These are phyloP conservation scores for Psophia crepitans DNA, from an alignment of 2,113 vertebrate genomes.

Conservation along the genomic window DNA sequence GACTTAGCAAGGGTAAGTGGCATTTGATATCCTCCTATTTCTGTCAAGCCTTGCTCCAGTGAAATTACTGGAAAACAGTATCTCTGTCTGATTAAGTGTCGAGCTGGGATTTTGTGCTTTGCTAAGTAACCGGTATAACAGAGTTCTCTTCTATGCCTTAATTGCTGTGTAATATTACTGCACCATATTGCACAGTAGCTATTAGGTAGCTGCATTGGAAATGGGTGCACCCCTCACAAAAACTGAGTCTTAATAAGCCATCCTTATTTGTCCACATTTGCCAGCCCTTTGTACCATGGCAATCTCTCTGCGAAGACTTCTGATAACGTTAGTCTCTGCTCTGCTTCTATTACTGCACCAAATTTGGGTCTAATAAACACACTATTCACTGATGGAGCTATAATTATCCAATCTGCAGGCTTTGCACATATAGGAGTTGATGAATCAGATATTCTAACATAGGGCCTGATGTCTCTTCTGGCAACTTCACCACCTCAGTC, in stretches of 20 bases:
- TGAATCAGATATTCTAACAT: constrained; percentile 51
- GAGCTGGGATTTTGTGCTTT: not conserved
- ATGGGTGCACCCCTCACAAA: not conserved
- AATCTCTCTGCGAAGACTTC: not conserved
- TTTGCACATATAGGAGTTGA: constrained; percentile 47
- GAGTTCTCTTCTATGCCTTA: not conserved
- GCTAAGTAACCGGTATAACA: not conserved
- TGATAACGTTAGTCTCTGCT: constrained; percentile 8
- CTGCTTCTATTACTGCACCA: not conserved
- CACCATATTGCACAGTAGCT: not conserved
- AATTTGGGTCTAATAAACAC: constrained; percentile 51
- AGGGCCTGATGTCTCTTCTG: constrained; percentile 50
- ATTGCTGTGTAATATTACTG: not conserved
- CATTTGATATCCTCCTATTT: not conserved
- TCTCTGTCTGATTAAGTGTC: not conserved
- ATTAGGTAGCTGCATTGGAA: not conserved
- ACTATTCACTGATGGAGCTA: constrained; percentile 34
- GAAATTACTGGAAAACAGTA: not conserved
- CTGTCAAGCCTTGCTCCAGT: not conserved
- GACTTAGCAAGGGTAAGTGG: not conserved
- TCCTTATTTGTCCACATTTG: constrained; percentile 16
- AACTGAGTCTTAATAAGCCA: not conserved
- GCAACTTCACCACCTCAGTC: constrained; percentile 52
- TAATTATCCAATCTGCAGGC: constrained; percentile 60
- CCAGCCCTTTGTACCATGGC: not conserved